Conservation (phyloP, 2,113 vertebrate genomes). For the Raja brachyura region DNA sequence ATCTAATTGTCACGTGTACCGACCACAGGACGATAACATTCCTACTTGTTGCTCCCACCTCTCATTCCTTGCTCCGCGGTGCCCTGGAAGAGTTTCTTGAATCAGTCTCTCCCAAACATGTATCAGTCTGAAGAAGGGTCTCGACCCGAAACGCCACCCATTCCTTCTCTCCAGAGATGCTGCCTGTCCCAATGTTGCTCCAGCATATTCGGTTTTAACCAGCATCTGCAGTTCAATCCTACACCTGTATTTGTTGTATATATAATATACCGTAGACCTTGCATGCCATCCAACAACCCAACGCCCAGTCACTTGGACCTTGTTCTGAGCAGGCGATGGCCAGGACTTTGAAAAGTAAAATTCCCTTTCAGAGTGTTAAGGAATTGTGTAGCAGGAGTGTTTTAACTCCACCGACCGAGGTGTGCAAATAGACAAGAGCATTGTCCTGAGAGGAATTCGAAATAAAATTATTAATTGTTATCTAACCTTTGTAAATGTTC, state of each 20-base stretch:
- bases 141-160: too few relatives aligned
- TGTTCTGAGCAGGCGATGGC: background rate
- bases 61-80: too few relatives aligned
- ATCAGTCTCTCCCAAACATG: too few relatives aligned
- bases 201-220: too few relatives aligned
- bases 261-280: background rate
- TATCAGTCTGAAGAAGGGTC: too few relatives aligned
- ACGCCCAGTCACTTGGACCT: too few relatives aligned
- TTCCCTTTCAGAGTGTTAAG: background rate
- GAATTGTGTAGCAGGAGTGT: background rate
- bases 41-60: too few relatives aligned
- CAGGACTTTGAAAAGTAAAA: background rate
- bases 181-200: too few relatives aligned
- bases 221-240: too few relatives aligned
- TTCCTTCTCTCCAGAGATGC: too few relatives aligned
- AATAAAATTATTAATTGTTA: conserved; percentile 21
- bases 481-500: background rate
- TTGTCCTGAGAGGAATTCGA: background rate
- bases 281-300: background rate
- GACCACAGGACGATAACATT: too few relatives aligned
- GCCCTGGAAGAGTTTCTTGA: background rate
- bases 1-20: too few relatives aligned
- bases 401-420: background rate
- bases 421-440: background rate
- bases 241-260: background rate